phyloP scores from a whole-genome alignment of 2,113 vertebrate genomes.

The Xiphorhynchus elegans region DNA sequence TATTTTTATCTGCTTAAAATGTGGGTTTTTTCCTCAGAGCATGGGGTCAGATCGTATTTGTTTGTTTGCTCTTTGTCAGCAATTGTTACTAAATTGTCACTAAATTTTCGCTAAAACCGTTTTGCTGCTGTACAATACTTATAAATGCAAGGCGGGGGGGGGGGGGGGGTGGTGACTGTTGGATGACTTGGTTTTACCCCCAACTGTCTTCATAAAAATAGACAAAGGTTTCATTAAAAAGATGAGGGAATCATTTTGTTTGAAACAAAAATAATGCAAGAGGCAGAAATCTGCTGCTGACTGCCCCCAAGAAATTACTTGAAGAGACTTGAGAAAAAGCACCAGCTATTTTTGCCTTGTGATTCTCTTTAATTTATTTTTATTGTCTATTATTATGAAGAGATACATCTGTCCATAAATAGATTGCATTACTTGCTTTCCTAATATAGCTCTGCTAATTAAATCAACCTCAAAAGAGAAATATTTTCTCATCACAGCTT shows the following conservation, averaged over 20 bases:
- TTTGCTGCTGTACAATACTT: background rate
- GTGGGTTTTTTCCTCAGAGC: background rate
- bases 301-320: background rate
- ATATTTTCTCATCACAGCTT: constrained; percentile 59
- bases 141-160: background rate
- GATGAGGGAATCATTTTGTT: background rate
- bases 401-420: constrained; percentile 3
- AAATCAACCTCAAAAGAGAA: constrained; percentile 65
- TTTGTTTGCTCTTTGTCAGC: background rate
- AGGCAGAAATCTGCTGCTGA: background rate
- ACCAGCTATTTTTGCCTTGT: constrained; percentile 3
- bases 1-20: background rate
- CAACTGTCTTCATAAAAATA: background rate
- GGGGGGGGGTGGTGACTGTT: background rate
- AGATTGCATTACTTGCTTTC: constrained; percentile 18
- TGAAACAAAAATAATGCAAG: background rate
- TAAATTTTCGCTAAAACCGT: background rate
- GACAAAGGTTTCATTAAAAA: background rate
- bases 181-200: background rate
- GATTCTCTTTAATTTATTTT: constrained; percentile 41
- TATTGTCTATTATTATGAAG: constrained; percentile 28
- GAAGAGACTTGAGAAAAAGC: constrained; percentile 18
- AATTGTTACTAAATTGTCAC: background rate
- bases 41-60: background rate
- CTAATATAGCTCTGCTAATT: constrained; percentile 52